Evolutionary conservation across 2,797 vertebrate species (phyloP).

Genomic region (Mus minutoides): DNA sequence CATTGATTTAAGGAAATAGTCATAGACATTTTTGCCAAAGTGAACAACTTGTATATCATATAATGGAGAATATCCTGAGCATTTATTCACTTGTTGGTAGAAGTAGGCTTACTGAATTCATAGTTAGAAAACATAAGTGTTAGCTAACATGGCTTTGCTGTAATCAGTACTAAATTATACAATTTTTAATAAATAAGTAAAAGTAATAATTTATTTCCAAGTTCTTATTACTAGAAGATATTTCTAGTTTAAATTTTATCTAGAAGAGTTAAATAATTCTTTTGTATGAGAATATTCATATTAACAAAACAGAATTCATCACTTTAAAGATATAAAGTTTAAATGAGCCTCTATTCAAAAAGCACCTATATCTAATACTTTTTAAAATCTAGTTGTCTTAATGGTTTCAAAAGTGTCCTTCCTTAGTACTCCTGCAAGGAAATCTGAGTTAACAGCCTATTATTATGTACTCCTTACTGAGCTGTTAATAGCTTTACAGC

Average conservation of each 20-base stretch:
- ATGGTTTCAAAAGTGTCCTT: slow-evolving; percentile 86
- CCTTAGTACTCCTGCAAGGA: slow-evolving; percentile 81
- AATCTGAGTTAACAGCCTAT: slow-evolving; percentile 85
- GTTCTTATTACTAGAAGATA: slow-evolving; percentile 29
- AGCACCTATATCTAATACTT: slow-evolving; percentile 65
- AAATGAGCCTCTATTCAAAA: slow-evolving; percentile 54
- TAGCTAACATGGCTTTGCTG: not conserved
- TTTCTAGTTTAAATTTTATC: slow-evolving; percentile 50
- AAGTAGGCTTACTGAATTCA: not conserved
- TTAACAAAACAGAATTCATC: slow-evolving; percentile 68
- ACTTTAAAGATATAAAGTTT: slow-evolving; percentile 64
- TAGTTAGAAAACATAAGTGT: not conserved
- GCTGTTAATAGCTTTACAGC: slow-evolving; percentile 86
- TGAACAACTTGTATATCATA: slow-evolving; percentile 29
- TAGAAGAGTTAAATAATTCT: slow-evolving; percentile 54
- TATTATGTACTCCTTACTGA: slow-evolving; percentile 86
- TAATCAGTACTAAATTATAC: not conserved
- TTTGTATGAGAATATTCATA: slow-evolving; percentile 59
- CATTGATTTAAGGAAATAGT: not conserved
- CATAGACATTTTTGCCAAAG: not conserved
- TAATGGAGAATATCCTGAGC: not conserved
- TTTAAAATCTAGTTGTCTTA: slow-evolving; percentile 79
- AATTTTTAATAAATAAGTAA: not conserved
- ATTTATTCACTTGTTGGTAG: not conserved
- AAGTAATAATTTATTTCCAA: slow-evolving; percentile 58